Evolutionary conservation across 2,888 invertebrate genomes (phyloP), one percentile per base, ranked within the genome.

Genomic region (Lasioglossum marginatum): DNA sequence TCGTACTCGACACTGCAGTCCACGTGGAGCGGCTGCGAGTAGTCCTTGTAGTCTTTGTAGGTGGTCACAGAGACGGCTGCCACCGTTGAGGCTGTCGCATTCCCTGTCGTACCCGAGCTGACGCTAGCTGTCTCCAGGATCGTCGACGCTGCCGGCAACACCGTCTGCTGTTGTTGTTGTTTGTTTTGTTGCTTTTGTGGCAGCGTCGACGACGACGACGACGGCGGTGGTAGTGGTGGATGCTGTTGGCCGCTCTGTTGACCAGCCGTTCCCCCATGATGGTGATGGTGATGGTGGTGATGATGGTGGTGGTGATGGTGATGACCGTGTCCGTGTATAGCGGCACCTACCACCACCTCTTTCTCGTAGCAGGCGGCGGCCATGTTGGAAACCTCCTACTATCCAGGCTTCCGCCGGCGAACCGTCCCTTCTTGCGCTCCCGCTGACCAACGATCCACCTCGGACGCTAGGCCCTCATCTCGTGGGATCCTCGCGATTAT

Each of bases 1-100:
- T 98, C 98, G 96, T 98, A 98, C 96, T 98, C 98, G 93, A 98
- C 98, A 96, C 98, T 98, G 96, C 98, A 98, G 96, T 98, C 98
- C 95, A 98, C 98, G 96, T 98, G 98, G 95, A 98, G 96, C 94
- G 98, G 98, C 95, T 97, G 97, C 95, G 97, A 97, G 96, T 97
- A 98, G 95, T 98, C 98, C 96, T 98, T 98, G 96, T 95, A 94
- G 95, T 89, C 89, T 77, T 90, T 88, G 86, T 89, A 88, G 70
- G 88, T 84, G 76, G 90, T 87, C 23, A 80, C 82, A 92, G 94
- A 92, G 91, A 92, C 92, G 94, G 93, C 93, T 92, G 93, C 93
- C 83, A 88, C 82, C 68, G 90, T 85, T 75, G 92, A 87, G 92
- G 95, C 95, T 95, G 92, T 88, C 92, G 92, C 92, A 93, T 89